A percentile compares a stretch with the other conserved stretches of the same genome.
Evolutionary conservation across 2,113 vertebrate genomes (phyloP).

Genomic region (Rattus rattus): DNA sequence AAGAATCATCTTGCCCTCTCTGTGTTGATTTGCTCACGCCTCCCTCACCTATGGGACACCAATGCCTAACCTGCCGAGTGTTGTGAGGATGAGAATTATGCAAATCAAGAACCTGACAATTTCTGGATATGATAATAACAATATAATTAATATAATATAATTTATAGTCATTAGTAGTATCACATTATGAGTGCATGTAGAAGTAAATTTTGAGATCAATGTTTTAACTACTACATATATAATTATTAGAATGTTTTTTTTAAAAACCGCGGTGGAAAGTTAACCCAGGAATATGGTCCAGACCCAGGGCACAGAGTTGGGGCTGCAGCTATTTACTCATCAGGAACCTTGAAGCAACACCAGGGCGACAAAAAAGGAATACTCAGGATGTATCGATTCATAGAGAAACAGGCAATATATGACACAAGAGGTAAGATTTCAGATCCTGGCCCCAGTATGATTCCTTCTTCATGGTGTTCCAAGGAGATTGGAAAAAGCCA

Average conservation of each 20-base stretch:
- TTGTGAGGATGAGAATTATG: not conserved
- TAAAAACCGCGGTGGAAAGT: not conserved
- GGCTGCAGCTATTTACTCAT: not conserved
- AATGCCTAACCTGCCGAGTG: not conserved
- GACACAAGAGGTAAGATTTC: not conserved
- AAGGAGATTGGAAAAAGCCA: not conserved
- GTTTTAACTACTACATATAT: not conserved
- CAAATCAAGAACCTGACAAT: not conserved
- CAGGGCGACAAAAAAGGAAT: not conserved
- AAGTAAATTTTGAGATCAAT: slow-evolving; percentile 26
- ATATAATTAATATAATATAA: no score
- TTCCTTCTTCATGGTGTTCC: not conserved
- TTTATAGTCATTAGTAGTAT: not conserved
- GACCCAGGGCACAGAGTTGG: not conserved
- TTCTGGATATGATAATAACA: not conserved
- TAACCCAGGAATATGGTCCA: not conserved
- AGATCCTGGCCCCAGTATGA: not conserved
- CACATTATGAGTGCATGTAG: not conserved
- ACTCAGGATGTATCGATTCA: not conserved
- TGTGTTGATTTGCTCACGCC: not conserved
- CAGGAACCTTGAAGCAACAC: not conserved
- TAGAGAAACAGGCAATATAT: not conserved
- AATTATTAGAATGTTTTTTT: not conserved
- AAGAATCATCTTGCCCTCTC: not conserved
- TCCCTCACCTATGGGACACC: not conserved